Evolutionary conservation across 2,888 invertebrate genomes (phyloP).

Genomic region (Polymixis lichenea): DNA sequence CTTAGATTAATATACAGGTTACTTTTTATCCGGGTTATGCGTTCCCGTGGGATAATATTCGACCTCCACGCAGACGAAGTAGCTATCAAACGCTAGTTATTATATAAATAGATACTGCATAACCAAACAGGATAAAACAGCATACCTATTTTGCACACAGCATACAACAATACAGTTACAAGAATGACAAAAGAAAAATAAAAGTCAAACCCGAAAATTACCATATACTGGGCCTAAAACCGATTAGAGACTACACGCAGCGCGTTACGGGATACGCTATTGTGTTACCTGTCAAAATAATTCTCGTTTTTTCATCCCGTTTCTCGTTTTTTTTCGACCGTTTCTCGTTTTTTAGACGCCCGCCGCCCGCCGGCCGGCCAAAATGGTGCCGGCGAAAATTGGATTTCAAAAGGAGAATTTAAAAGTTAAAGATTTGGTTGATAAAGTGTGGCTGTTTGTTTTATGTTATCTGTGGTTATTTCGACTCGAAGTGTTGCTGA

Average conservation of each 20-base stretch:
- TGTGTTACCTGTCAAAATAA: conserved; percentile 87
- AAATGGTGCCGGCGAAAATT: conserved; percentile 69
- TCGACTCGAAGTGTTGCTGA: conserved; percentile 14
- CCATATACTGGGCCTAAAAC: conserved; percentile 63
- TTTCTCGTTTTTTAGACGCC: conserved; percentile 67
- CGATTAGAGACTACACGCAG: conserved; percentile 71
- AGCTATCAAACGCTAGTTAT: too few species aligned
- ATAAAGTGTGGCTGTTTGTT: conserved; percentile 62
- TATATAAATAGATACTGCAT: too few species aligned
- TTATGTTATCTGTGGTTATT: conserved; percentile 47
- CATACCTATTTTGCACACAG: conserved; percentile 12
- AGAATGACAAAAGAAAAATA: conserved; percentile 42
- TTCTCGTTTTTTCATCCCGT: conserved; percentile 77
- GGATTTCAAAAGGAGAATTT: conserved; percentile 59
- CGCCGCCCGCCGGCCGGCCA: conserved; percentile 33
- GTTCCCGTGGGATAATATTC: too few species aligned
- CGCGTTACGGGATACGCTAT: conserved; percentile 77
- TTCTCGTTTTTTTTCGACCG: conserved; percentile 71
- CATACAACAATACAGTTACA: neutral
- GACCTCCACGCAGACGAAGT: too few species aligned
- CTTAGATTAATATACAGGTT: too few species aligned
- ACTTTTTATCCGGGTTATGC: too few species aligned
- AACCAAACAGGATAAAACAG: neutral
- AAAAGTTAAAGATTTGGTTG: conserved; percentile 46
- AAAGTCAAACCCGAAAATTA: conserved; percentile 50